These are phyloP conservation scores for Sipha flava DNA, from an alignment of 1,140 invertebrate genomes.

Conservation along the genomic window DNA sequence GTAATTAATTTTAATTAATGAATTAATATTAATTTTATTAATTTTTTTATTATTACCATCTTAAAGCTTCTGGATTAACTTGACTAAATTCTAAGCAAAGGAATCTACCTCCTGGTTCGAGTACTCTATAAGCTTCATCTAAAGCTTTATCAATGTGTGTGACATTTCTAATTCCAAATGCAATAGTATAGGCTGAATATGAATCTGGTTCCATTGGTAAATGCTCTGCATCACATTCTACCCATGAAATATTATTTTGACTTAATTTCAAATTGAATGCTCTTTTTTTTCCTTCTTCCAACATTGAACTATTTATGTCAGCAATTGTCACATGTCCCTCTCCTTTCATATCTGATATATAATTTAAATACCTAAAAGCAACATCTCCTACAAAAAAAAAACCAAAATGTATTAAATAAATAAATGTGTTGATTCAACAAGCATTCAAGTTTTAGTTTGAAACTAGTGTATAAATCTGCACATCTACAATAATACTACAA, in stretches of 20 bases:
- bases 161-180: constrained; percentile 95
- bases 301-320: constrained; percentile 93
- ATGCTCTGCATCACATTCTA: constrained; percentile 82
- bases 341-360: constrained; percentile 47
- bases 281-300: constrained; percentile 77
- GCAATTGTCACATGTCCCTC: constrained; percentile 73
- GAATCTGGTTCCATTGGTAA: constrained; percentile 69
- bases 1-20: too few relatives aligned
- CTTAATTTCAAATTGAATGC: constrained; percentile 52
- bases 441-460: too few relatives aligned
- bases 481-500: too few relatives aligned
- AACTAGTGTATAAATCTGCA: too few relatives aligned
- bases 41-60: too few relatives aligned
- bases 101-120: constrained; percentile 89
- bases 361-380: constrained; percentile 75
- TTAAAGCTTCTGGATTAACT: constrained; percentile 63
- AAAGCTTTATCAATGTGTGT: constrained; percentile 88
- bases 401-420: neutral
- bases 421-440: too few relatives aligned
- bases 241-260: constrained; percentile 59
- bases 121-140: constrained; percentile 84
- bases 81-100: constrained; percentile 96
- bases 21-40: too few relatives aligned
- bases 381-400: constrained; percentile 61
- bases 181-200: constrained; percentile 93